phyloP scores from a whole-genome alignment of 2,888 invertebrate genomes.

The Rhingia rostrata region DNA sequence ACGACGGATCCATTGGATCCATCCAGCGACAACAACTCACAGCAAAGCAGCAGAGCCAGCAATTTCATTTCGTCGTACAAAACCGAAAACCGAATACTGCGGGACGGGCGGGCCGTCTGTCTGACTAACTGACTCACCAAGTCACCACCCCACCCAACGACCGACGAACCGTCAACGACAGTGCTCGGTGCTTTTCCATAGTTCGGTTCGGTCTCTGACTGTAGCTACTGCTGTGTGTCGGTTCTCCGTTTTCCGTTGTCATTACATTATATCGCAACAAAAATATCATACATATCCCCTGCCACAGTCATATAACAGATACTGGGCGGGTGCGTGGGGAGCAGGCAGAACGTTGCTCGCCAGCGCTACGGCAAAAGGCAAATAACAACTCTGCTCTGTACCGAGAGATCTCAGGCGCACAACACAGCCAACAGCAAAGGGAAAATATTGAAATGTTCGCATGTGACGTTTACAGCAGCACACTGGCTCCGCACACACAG shows the following conservation, averaged over 20 bases:
- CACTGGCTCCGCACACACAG: slow-evolving; percentile 47
- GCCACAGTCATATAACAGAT: slow-evolving; percentile 48
- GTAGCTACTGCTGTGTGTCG: slow-evolving; percentile 66
- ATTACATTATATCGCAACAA: slow-evolving; percentile 73
- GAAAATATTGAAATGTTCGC: slow-evolving; percentile 72
- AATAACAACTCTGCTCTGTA: slow-evolving; percentile 57
- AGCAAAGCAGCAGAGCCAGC: slow-evolving; percentile 67
- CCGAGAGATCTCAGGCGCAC: slow-evolving; percentile 58
- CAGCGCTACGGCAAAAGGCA: slow-evolving; percentile 52
- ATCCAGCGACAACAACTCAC: slow-evolving; percentile 69
- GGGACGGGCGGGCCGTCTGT: slow-evolving; percentile 33
- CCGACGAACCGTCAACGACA: slow-evolving; percentile 50
- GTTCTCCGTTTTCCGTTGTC: slow-evolving; percentile 66
- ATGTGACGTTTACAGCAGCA: slow-evolving; percentile 69
- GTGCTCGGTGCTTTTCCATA: slow-evolving; percentile 67
- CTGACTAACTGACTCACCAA: slow-evolving; percentile 12
- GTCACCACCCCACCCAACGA: slow-evolving; percentile 27
- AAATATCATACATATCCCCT: slow-evolving; percentile 63
- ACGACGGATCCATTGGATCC: slow-evolving; percentile 69
- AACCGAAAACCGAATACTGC: slow-evolving; percentile 59
- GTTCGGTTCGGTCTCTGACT: slow-evolving; percentile 55
- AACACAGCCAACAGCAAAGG: slow-evolving; percentile 63
- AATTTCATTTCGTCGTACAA: slow-evolving; percentile 70
- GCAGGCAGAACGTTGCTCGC: slow-evolving; percentile 10
- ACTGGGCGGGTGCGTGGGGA: slow-evolving; percentile 32